Evolutionary conservation across 2,113 vertebrate genomes (phyloP).

Genomic region (Atherinomorus stipes): DNA sequence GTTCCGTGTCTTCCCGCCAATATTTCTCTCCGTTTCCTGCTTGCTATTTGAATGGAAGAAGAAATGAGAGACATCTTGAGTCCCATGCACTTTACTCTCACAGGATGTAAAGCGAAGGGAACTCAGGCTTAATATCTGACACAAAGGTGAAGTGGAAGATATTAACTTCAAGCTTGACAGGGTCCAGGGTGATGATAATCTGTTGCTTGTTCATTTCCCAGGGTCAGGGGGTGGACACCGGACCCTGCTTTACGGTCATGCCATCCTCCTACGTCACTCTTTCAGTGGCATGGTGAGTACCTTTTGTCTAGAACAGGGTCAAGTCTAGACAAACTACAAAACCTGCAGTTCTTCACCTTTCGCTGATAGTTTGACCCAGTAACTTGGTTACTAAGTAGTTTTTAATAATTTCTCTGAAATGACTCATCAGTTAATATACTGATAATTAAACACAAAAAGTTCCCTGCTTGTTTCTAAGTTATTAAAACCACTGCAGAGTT

Average conservation of each 20-base stretch:
- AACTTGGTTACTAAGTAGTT: neutral
- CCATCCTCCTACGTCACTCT: constrained; percentile 94
- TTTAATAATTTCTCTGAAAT: neutral
- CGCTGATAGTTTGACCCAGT: too few species aligned
- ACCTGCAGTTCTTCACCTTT: neutral
- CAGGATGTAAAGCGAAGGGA: constrained; percentile 30
- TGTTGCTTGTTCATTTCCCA: constrained; percentile 66
- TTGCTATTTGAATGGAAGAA: constrained; percentile 54
- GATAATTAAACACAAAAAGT: constrained; percentile 17
- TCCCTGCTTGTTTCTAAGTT: neutral
- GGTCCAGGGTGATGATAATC: constrained; percentile 18
- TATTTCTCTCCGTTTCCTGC: constrained; percentile 40
- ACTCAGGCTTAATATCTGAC: constrained; percentile 24
- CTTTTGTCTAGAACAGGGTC: too few species aligned
- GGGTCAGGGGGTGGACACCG: constrained; percentile 94
- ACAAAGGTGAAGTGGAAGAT: constrained; percentile 20
- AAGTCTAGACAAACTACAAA: neutral
- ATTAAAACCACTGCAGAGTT: neutral
- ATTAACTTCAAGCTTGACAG: constrained; percentile 20
- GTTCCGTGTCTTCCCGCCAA: constrained; percentile 9
- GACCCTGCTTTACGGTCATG: constrained; percentile 95
- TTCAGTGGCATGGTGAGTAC: constrained; percentile 95
- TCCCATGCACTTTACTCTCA: constrained; percentile 7
- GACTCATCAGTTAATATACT: constrained; percentile 10
- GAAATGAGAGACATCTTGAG: neutral